phyloP scores from a whole-genome alignment of 2,113 vertebrate species.

The Mirounga angustirostris region DNA sequence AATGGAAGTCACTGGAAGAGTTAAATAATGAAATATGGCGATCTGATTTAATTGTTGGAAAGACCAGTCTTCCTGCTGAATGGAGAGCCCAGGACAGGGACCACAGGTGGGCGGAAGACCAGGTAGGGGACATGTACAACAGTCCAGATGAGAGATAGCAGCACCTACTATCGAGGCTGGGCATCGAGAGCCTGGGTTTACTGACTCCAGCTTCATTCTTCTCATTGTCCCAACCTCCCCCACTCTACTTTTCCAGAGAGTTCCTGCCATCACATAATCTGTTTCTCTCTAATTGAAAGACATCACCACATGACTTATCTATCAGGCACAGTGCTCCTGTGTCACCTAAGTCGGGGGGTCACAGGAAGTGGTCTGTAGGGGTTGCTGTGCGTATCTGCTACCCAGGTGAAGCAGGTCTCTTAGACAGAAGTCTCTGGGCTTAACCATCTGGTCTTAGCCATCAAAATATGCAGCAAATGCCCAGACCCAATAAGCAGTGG shows the following conservation, averaged over 20 bases:
- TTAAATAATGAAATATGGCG: not conserved
- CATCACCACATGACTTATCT: too few species aligned
- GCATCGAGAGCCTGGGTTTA: not conserved
- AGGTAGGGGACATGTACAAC: not conserved
- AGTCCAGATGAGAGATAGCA: not conserved
- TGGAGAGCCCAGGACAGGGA: not conserved
- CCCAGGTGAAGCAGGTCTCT: not conserved
- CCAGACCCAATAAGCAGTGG: not conserved
- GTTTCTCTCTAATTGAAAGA: not conserved
- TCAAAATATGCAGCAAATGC: not conserved
- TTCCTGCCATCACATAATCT: not conserved
- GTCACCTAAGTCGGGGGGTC: not conserved
- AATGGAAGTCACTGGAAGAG: not conserved
- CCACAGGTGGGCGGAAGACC: not conserved
- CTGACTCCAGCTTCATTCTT: not conserved
- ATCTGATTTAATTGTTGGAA: not conserved
- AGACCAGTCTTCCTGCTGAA: not conserved
- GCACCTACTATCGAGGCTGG: too few species aligned
- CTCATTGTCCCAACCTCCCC: not conserved
- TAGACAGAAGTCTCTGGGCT: not conserved
- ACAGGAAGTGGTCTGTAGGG: not conserved
- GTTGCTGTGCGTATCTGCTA: not conserved
- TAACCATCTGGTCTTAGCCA: not conserved
- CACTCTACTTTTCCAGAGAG: not conserved
- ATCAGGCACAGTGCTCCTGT: not conserved